Conservation (phyloP, 2,113 vertebrate species). For the Parotia lawesii region DNA sequence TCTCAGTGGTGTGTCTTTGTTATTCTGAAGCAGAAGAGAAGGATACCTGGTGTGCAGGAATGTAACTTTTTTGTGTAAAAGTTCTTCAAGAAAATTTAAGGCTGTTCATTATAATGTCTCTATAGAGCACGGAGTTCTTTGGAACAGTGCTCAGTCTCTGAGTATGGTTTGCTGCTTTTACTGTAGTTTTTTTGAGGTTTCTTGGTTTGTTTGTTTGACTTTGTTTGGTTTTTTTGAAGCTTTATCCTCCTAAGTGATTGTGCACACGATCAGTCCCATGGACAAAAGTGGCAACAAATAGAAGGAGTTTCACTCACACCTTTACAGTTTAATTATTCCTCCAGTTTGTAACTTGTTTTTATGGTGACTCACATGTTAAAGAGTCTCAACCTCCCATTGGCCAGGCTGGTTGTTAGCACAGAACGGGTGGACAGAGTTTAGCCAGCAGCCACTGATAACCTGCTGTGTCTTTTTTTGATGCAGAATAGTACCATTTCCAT, state of each 20-base stretch:
- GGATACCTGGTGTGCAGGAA: background rate
- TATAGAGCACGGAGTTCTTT: background rate
- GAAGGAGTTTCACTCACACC: background rate
- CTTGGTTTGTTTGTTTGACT: background rate
- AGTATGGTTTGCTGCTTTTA: background rate
- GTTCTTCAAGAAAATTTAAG: background rate
- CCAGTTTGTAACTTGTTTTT: background rate
- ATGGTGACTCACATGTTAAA: background rate
- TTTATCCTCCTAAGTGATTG: background rate
- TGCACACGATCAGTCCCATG: background rate
- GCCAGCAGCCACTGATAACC: background rate
- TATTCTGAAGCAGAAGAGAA: background rate
- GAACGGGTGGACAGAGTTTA: background rate
- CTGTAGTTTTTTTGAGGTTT: background rate
- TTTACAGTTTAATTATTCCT: background rate
- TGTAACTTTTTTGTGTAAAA: background rate
- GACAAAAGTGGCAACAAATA: background rate
- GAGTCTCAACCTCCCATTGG: background rate
- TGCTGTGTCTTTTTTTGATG: background rate
- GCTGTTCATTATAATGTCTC: fast-evolving
- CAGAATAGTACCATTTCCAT: background rate
- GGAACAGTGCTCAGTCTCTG: background rate
- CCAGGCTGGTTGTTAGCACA: background rate
- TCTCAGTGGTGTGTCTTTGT: background rate
- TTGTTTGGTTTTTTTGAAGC: background rate